A percentile compares a stretch with the other conserved stretches of the same genome.
Evolutionary conservation across 2,888 invertebrate species (phyloP).

Genomic region (Andrena haemorrhoa): DNA sequence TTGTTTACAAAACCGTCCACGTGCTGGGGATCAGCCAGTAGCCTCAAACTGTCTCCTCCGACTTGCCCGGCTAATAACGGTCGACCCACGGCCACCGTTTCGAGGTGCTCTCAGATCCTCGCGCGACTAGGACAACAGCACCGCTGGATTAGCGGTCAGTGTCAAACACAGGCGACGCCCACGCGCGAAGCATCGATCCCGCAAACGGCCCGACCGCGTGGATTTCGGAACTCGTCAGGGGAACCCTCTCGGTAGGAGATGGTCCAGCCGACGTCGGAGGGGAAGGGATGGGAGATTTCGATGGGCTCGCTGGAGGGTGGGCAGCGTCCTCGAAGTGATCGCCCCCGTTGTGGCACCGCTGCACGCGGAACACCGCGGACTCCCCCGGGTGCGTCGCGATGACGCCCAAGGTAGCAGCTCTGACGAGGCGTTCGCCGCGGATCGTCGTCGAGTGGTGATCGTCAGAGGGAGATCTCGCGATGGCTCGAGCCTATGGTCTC

Average conservation of each 20-base stretch:
- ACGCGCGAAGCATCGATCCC: conserved; percentile 32
- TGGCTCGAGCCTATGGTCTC: conserved; percentile 79
- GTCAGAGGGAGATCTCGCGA: conserved; percentile 75
- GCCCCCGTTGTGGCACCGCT: neutral
- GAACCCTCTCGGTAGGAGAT: neutral
- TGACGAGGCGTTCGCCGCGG: conserved; percentile 56
- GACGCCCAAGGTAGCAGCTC: conserved; percentile 53
- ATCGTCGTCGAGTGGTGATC: conserved; percentile 58
- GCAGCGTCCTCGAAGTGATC: conserved; percentile 12
- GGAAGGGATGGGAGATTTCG: conserved; percentile 8
- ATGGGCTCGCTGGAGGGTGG: neutral
- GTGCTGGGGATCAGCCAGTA: neutral
- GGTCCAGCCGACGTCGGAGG: neutral
- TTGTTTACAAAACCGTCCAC: conserved; percentile 16
- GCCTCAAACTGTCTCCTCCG: conserved; percentile 1
- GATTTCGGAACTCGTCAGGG: conserved; percentile 18
- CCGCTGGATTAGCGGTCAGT: neutral
- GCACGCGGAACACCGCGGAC: conserved; percentile 39
- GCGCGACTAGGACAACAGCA: conserved; percentile 6
- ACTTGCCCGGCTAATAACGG: neutral
- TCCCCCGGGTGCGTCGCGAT: conserved; percentile 43
- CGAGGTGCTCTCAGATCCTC: conserved; percentile 15
- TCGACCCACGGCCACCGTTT: neutral
- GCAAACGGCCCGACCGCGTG: conserved; percentile 8
- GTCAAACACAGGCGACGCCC: conserved; percentile 29